A percentile compares a stretch with the other conserved stretches of the same genome.
phyloP scores from a whole-genome alignment of 2,888 invertebrate genomes.

The Sclerodermus sp. region DNA sequence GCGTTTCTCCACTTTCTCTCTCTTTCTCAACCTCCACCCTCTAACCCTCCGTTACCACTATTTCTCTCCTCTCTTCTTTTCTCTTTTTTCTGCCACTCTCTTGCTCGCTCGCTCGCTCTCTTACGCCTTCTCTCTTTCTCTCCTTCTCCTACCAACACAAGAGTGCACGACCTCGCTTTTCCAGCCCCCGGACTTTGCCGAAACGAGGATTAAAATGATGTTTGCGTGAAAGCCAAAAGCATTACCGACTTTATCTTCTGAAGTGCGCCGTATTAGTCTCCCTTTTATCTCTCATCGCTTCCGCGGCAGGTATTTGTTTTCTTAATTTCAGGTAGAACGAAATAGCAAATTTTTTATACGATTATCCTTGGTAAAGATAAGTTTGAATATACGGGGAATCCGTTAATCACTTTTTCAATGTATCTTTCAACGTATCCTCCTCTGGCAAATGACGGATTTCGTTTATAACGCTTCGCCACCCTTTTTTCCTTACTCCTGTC shows the following conservation, averaged over 20 bases:
- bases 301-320: constrained; percentile 35
- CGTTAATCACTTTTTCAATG: no score
- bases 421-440: no score
- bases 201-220: constrained; percentile 57
- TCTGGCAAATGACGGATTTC: no score
- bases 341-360: neutral
- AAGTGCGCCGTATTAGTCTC: constrained; percentile 52
- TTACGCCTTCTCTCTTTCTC: constrained; percentile 10
- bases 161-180: constrained; percentile 26
- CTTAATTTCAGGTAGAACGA: constrained; percentile 26
- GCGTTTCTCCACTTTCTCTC: constrained; percentile 11
- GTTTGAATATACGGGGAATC: no score
- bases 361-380: no score
- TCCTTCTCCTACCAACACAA: constrained; percentile 15
- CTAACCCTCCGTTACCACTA: constrained; percentile 10
- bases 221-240: constrained; percentile 58
- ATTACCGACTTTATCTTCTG: constrained; percentile 56
- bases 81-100: constrained; percentile 14
- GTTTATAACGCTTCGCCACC: no score
- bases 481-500: no score
- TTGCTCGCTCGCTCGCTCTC: constrained; percentile 16
- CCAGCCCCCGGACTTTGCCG: constrained; percentile 25
- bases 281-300: constrained; percentile 51
- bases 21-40: constrained; percentile 5
- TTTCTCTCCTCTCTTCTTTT: constrained; percentile 9